Base-by-base conservation (phyloP, 1,140 invertebrate species). In the Drosophila yakuba region DNA sequence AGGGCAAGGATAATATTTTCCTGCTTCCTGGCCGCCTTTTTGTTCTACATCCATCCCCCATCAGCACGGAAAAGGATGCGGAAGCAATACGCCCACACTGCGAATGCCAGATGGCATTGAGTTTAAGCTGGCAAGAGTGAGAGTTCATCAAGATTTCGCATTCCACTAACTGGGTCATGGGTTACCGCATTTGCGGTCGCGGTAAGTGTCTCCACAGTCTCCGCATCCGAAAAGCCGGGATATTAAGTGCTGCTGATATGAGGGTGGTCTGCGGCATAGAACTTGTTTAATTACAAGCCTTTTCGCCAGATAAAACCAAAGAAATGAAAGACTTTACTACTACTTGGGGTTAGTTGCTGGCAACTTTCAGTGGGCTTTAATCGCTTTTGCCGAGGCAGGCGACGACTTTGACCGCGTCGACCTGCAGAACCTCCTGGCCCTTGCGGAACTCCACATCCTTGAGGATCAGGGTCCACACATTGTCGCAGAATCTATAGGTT, bases 201-300 rank as follows among this genome's bases (percentile, higher is more conserved):
- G 20, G 20, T 20, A 20, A 20, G 20, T 20, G 25, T 25, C 25
- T 25, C 4, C 25, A 25, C 25, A 25, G 4, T 44, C 55, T 17
- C 20, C 12, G 32, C 28, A 20, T 8, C 32, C 14, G 15, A 59
- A 77, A 52, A 52, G 32, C 15, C 32, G 68, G 66, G 47, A 82
- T 85, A 85, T 85, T 78, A 85, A 80, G 81, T 85, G 80, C 62
- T 25, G 25, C 25, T 25, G 25, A 25, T 25, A 4, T 25, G 61
- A 83, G 76, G 35, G 23, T 38, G 11, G 57, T 35, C 17, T 61
- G 59, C 45, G 66, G 66, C 66, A 58, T 55, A 7, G 73, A 85
- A 85, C 81, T 85, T 85, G 85, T 85, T 85, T 82, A 85, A 85
- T 85, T 85, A 85, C 85, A 80, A 80, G 61, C 52, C 56, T 63